Evolutionary conservation across 30 jellyfish, hydroid and myxozoan species (phyloP).

Genomic region (Cassiopea xamachana): DNA sequence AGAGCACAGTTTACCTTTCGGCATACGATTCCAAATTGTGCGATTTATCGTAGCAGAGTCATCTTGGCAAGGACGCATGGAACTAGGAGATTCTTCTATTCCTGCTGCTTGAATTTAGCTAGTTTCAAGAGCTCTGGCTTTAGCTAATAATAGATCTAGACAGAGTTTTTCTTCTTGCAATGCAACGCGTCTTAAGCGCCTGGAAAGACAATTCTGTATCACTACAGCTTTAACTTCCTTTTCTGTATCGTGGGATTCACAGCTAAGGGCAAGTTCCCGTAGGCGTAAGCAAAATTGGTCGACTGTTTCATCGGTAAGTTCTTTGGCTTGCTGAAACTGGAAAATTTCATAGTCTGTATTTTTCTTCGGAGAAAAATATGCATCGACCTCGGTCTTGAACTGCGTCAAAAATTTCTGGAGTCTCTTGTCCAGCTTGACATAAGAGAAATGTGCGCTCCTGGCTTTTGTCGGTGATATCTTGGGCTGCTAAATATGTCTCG

Average conservation of each 20-base stretch:
- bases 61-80: slow-evolving; percentile 5
- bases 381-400: slow-evolving; percentile 8
- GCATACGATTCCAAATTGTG: neutral
- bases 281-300: slow-evolving; percentile 31
- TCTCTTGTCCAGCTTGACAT: slow-evolving; percentile 29
- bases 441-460: slow-evolving; percentile 19
- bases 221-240: slow-evolving; percentile 23
- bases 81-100: neutral
- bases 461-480: neutral
- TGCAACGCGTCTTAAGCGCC: neutral
- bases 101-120: neutral
- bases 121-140: slow-evolving; percentile 21
- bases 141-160: neutral
- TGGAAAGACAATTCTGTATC: slow-evolving; percentile 15
- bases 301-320: slow-evolving; percentile 34
- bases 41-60: neutral
- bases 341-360: neutral
- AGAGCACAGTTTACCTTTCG: neutral
- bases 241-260: slow-evolving; percentile 15
- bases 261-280: slow-evolving; percentile 11
- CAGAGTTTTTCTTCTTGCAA: neutral
- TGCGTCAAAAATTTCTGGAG: slow-evolving; percentile 36
- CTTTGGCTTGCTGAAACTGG: slow-evolving; percentile 33
- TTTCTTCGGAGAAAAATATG: neutral
- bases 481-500: neutral